Conservation (phyloP, 2,113 vertebrate species). For the Psilopsiagon aurifrons region DNA sequence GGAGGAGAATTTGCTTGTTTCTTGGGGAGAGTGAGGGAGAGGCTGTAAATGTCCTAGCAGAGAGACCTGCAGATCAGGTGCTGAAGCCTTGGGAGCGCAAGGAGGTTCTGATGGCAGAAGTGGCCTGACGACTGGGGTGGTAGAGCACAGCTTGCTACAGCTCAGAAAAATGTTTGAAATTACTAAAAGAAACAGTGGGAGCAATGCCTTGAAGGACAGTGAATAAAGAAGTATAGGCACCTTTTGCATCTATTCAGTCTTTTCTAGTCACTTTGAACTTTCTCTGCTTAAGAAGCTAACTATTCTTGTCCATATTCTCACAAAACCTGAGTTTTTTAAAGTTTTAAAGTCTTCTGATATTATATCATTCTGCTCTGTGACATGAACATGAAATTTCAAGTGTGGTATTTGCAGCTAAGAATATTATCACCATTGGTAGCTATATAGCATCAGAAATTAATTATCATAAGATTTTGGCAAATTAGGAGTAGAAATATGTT, state of each 20-base stretch:
- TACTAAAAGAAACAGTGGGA: neutral
- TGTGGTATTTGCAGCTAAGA: neutral
- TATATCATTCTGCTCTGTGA: neutral
- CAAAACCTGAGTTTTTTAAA: neutral
- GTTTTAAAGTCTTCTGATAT: neutral
- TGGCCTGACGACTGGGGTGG: neutral
- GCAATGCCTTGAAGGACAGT: neutral
- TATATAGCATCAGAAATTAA: neutral
- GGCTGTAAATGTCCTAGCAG: neutral
- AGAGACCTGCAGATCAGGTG: neutral
- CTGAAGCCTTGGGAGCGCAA: neutral
- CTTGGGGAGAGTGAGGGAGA: rapidly evolving
- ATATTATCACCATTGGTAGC: neutral
- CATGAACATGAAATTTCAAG: neutral
- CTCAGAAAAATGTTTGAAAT: neutral
- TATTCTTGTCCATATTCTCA: neutral
- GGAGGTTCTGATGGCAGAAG: neutral
- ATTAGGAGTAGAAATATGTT: neutral
- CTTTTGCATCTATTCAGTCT: neutral
- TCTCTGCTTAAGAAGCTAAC: neutral
- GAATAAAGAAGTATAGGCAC: neutral
- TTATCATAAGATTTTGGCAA: neutral
- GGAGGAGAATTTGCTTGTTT: neutral
- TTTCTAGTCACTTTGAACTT: neutral
- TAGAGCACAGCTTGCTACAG: neutral